phyloP scores from a whole-genome alignment of 2,888 invertebrate genomes.

The Ceraclea dissimilis region DNA sequence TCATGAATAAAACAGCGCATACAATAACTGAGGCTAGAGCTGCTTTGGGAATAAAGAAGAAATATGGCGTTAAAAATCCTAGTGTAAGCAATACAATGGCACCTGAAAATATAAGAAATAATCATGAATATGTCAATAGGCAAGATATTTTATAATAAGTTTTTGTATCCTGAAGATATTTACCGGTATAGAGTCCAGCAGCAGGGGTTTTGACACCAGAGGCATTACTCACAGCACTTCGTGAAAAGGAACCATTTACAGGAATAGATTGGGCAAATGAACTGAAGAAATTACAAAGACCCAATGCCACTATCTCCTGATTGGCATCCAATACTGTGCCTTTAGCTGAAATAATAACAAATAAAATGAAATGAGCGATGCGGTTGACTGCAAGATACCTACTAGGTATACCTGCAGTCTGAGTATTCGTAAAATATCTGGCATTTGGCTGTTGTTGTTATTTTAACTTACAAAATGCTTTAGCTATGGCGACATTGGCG shows the following conservation, averaged over 20 bases:
- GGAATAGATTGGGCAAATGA: conserved; percentile 74
- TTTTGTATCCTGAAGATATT: conserved; percentile 4
- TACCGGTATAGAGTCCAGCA: conserved; percentile 67
- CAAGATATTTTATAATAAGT: not conserved
- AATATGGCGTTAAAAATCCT: conserved; percentile 64
- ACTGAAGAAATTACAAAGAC: conserved; percentile 65
- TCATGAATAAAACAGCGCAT: conserved; percentile 69
- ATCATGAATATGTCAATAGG: not conserved
- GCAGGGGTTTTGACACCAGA: conserved; percentile 71
- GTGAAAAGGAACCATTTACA: conserved; percentile 64
- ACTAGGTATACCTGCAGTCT: no score
- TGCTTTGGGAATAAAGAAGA: conserved; percentile 64
- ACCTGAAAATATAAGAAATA: conserved; percentile 37
- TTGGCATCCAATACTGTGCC: conserved; percentile 67
- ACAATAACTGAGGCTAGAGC: conserved; percentile 67
- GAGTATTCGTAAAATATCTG: conserved; percentile 1
- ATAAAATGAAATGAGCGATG: not conserved
- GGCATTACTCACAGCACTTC: conserved; percentile 73
- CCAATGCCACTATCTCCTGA: conserved; percentile 73
- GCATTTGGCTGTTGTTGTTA: not conserved
- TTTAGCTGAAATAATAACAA: conserved; percentile 42
- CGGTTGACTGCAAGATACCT: no score
- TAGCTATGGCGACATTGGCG: conserved; percentile 77
- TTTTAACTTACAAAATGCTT: conserved; percentile 73
- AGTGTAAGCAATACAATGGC: conserved; percentile 63